Base-by-base conservation (phyloP, 2,888 invertebrate species). In the Ophioninae sp. region DNA sequence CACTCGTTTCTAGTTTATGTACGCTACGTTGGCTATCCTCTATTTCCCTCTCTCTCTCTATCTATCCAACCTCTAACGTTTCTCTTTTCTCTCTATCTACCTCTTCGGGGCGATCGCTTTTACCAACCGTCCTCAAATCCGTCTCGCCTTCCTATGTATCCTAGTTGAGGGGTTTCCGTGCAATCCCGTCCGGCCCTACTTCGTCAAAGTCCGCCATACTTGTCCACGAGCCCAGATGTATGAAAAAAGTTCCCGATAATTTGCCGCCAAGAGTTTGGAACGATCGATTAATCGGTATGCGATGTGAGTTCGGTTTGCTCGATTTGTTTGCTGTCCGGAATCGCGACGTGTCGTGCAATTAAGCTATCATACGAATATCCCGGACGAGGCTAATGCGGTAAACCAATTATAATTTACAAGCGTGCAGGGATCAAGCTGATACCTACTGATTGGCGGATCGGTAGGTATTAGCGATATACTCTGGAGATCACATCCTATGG, bases 371-470 rank as follows among this genome's bases (percentile, higher is more conserved):
- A 37, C 37, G 44, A n/a, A 30, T 78, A 74, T 75, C 75, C 70
- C 7, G 41, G 8, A 41, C 23, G 21, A 64, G 74, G 68, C 64
- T 75, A 77, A 70, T 73, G 79, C 79, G n/a, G 57, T 81, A 41
- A 81, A 84, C 81, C 84, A 85, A 88, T 88, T 88, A 85, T 81
- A 87, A 85, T 84, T 84, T 81, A 85, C 67, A 80, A 56, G 78
- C 56, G 80, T 20, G 30, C 39, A 0, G 64, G 44, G 44, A n/a
- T 44, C n/a, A 17, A 21, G 44, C 30, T 30, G 30, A 30, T 30
- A 30, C 3, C 30, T 2, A 30, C 30, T 30, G 69, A 70, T 21
- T 17, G 21, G 6, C 13, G 13, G 13, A 50, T 50, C 50, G 30
- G 56, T 50, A 41, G 50, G 50, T 44, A 76, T 64, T 57, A 80